Evolutionary conservation across 2,888 invertebrate genomes (phyloP).

Genomic region (Macaria notata): DNA sequence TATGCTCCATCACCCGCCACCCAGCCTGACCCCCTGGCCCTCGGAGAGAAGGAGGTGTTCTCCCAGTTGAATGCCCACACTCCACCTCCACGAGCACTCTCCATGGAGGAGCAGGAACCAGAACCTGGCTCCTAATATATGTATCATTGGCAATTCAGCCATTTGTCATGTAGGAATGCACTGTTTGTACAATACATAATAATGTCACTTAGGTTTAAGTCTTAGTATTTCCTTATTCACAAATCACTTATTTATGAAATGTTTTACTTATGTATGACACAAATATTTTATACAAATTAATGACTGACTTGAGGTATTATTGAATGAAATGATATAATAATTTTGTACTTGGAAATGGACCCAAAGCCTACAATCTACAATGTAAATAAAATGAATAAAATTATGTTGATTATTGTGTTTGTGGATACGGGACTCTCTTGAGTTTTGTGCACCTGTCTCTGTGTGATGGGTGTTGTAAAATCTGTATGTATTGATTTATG

Average conservation of each 20-base stretch:
- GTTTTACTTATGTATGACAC: constrained; percentile 27
- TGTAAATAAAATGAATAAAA: constrained; percentile 64
- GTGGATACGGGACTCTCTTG: constrained; percentile 52
- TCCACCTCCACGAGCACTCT: constrained; percentile 61
- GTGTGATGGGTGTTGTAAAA: constrained; percentile 43
- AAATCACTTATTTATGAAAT: constrained; percentile 34
- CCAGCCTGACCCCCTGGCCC: constrained; percentile 72
- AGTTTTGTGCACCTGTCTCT: constrained; percentile 35
- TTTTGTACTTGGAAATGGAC: constrained; percentile 34
- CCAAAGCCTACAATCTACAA: constrained; percentile 59
- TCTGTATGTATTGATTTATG: constrained; percentile 47
- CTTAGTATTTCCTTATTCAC: constrained; percentile 53
- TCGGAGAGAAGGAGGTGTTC: constrained; percentile 77
- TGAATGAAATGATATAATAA: constrained; percentile 27
- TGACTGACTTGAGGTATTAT: constrained; percentile 40
- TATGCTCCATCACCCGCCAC: constrained; percentile 68
- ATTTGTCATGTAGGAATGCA: constrained; percentile 52
- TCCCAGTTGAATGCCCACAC: constrained; percentile 70
- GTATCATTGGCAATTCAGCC: constrained; percentile 51
- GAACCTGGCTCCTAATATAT: constrained; percentile 72
- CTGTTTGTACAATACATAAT: constrained; percentile 51
- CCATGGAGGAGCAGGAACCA: constrained; percentile 71
- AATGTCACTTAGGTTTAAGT: constrained; percentile 26
- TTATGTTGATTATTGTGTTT: constrained; percentile 47
- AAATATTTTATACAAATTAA: constrained; percentile 40